Conservation (phyloP, 2,797 vertebrate genomes). For the Anisognathus igniventris region DNA sequence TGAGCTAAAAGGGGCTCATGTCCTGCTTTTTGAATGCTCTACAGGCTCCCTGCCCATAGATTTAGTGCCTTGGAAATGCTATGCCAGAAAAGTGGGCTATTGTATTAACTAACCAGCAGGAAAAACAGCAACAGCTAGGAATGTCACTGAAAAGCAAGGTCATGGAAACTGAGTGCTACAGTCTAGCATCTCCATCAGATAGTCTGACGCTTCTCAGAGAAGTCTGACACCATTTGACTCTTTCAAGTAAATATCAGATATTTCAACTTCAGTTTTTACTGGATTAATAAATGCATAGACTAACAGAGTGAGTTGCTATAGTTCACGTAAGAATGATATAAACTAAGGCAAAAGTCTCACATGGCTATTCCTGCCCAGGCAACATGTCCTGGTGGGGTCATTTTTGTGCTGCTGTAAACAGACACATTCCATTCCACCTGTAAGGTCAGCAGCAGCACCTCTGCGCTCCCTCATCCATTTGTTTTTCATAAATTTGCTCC, state of each 20-base stretch:
- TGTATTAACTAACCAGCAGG: background rate
- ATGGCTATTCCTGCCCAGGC: background rate
- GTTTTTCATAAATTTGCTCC: background rate
- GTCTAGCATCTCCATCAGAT: background rate
- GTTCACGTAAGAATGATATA: rapidly evolving
- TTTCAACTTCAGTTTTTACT: background rate
- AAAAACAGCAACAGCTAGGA: background rate
- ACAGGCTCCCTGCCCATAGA: background rate
- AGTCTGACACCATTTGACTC: background rate
- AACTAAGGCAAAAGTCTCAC: background rate
- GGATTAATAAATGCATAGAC: background rate
- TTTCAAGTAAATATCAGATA: background rate
- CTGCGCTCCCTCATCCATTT: rapidly evolving
- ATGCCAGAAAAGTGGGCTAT: background rate
- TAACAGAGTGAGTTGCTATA: background rate
- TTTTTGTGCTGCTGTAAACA: constrained; percentile 1
- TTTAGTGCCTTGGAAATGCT: background rate
- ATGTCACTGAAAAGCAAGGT: background rate
- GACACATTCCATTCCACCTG: background rate
- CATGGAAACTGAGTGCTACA: background rate
- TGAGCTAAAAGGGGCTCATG: background rate
- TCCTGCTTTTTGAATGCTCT: background rate
- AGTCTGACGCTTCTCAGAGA: background rate
- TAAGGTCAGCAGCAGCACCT: background rate
- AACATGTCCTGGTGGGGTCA: background rate